Base-by-base conservation (phyloP, 2,888 invertebrate genomes). In the Apodemia mormo region DNA sequence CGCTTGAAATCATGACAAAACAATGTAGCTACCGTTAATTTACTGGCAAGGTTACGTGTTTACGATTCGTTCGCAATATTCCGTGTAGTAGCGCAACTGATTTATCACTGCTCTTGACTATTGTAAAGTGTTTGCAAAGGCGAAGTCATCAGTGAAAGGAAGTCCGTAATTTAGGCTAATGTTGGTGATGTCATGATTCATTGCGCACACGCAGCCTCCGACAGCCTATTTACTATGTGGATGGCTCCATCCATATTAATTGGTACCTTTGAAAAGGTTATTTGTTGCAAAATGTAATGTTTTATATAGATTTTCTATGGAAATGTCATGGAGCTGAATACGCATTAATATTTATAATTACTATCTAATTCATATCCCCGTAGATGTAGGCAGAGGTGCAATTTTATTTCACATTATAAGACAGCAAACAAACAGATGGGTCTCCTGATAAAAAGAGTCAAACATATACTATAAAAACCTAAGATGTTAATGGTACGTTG, bases 111-210 rank as follows among this genome's bases (percentile, higher is more conserved):
- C 37, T 33, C 64, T 64, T 61, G 61, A 37, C 64, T 64, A 64
- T 64, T 64, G 64, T 64, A 64, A 64, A 64, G 64, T 64, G 64
- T 64, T 64, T 37, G 64, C 64, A 64, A 49, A 33, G 37, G 64
- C 64, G n/a, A 64, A 64, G 64, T 64, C 64, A 64, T 64, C 66
- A 49, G 66, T 66, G 66, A 66, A 66, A 49, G 66, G 66, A 49
- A 66, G 30, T 49, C 30, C 49, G 66, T 66, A 66, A 66, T 66
- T 49, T 66, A 49, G 66, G 66, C 66, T 66, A 66, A 66, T 66
- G 66, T 66, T 29, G 30, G 66, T 64, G 64, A 64, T 64, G 64
- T 64, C 64, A 64, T 64, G 64, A 64, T 37, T 64, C 64, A 64
- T 37, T 64, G 64, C 64, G 64, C 64, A 37, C 64, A 14, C 64